Evolutionary conservation across 2,797 vertebrate species (phyloP), one percentile per base, ranked within the genome.

Genomic region (Hydrophis major): DNA sequence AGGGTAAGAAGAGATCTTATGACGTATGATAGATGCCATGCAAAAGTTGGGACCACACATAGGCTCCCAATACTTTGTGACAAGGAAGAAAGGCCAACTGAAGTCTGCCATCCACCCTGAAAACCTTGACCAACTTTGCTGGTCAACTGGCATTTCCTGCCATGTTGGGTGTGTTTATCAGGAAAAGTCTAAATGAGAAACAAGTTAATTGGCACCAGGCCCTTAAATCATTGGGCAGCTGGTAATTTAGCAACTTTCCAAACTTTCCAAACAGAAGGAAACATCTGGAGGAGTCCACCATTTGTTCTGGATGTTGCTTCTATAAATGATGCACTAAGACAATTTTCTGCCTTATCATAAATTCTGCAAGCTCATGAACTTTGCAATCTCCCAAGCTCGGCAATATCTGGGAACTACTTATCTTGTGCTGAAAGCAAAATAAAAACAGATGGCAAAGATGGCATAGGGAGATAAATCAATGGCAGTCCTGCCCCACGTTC

Each of bases 371-470:
- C 91, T 86, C 96, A 96, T 97, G 97, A 97, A 96, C 96, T 97
- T 97, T 2, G 47, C 92, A 96, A 97, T 96, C 91, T 1, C 95
- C 93, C 97, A 96, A 96, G 92, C 95, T 96, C 95, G 95, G 95
- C 86, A 59, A 96, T 96, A 86, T 90, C 93, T 69, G 96, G 96
- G 97, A 97, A 63, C 96, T 94, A 96, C 97, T 97, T 95, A 89
- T 94, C 96, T 95, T 94, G 90, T 96, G 97, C 97, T 93, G 94
- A 95, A 97, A 95, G 97, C 94, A 94, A 50, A 87, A 96, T 91
- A 87, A 95, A 96, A 97, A 96, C 97, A 97, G 97, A 97, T 95
- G 97, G 97, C 97, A 95, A 93, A 94, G 96, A 93, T 32, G 86
- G 95, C 92, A 90, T 78, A 47, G 2, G 88, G 94, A 93, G 96